These are phyloP conservation scores for Venustaconcha ellipsiformis DNA, from an alignment of 1,140 invertebrate genomes.

Conservation along the genomic window DNA sequence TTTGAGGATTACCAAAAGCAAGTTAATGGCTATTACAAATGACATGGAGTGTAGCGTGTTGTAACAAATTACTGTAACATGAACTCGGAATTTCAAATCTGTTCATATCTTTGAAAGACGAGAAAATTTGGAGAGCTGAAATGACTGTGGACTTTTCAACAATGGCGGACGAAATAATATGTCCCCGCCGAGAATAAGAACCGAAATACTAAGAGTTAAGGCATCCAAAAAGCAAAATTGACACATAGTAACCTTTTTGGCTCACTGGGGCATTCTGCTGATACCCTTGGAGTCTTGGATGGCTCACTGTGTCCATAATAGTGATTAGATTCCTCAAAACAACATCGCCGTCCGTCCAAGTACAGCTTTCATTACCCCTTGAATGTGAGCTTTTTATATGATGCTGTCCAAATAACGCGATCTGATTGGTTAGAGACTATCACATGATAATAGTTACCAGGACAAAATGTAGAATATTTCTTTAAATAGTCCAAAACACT, in stretches of 20 bases:
- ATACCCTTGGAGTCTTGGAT: conserved; percentile 68
- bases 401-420: conserved; percentile 54
- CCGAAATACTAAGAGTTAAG: too few species aligned
- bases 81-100: too few species aligned
- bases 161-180: too few species aligned
- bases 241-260: conserved; percentile 64
- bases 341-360: conserved; percentile 51
- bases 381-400: conserved; percentile 49
- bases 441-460: conserved; percentile 54
- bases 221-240: conserved; percentile 58
- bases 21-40: too few species aligned
- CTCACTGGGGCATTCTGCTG: conserved; percentile 61
- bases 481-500: too few species aligned
- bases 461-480: not conserved
- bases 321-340: conserved; percentile 61
- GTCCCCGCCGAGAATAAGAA: too few species aligned
- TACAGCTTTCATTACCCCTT: conserved; percentile 31
- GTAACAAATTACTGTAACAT: too few species aligned
- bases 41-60: too few species aligned
- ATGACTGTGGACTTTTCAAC: too few species aligned
- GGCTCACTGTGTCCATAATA: conserved; percentile 68
- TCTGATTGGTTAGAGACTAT: conserved; percentile 64
- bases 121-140: too few species aligned
- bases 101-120: too few species aligned
- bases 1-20: too few species aligned